A percentile compares a stretch with the other conserved stretches of the same genome.
Evolutionary conservation across 2,888 invertebrate genomes (phyloP).

Genomic region (Ommatoiulus sabulosus): DNA sequence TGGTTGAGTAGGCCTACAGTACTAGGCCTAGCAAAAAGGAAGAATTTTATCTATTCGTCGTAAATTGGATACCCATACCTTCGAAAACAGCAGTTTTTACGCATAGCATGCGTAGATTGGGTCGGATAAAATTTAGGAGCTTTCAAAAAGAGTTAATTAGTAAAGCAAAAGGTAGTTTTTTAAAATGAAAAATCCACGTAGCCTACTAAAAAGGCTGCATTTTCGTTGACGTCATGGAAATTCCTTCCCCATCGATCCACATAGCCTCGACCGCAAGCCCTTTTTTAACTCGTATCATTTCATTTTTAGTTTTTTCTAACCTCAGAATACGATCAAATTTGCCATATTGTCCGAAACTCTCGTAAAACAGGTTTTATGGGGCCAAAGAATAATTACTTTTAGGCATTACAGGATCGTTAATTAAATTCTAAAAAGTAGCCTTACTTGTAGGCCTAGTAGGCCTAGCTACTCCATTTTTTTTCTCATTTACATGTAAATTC

Average conservation of each 20-base stretch:
- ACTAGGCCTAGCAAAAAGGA: background rate
- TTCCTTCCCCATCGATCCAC: conserved; percentile 40
- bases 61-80: background rate
- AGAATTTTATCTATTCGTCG: background rate
- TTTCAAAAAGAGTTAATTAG: background rate
- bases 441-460: no score
- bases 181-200: conserved; percentile 1
- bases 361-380: background rate
- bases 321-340: background rate
- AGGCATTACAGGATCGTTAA: no score
- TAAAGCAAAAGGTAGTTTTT: background rate
- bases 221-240: conserved; percentile 46
- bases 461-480: no score
- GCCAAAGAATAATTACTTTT: background rate
- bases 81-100: background rate
- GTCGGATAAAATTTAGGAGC: background rate
- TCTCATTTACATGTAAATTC: no score
- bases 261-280: conserved; percentile 2
- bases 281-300: background rate
- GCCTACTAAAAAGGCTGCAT: conserved; percentile 8
- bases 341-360: background rate
- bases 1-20: background rate
- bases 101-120: background rate
- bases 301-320: background rate
- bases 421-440: no score